Evolutionary conservation across 2,113 vertebrate genomes (phyloP), one percentile per base, ranked within the genome.

Genomic region (Dryoscopus gambensis): DNA sequence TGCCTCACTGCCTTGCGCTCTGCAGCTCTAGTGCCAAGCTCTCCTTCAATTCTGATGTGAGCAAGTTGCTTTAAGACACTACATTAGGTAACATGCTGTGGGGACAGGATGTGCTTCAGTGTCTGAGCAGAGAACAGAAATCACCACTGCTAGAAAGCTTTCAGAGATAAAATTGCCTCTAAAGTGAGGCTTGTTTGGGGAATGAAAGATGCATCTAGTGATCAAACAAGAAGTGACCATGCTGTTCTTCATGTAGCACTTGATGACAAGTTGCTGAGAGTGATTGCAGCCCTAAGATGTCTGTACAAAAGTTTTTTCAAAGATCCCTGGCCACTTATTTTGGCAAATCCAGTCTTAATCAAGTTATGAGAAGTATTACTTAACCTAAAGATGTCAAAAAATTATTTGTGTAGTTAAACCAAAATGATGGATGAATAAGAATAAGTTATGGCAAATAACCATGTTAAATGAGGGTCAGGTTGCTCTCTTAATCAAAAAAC

Each of bases 401-500:
- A 67, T 87, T 87, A 53, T 84, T 87, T 96, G 68, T 96, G 90
- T 96, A 97, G 97, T 97, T 97, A 95, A 91, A 94, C 80, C 88
- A 91, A 97, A 97, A 93, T 91, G 94, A 97, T 95, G 87, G 96
- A 97, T 95, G 68, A 97, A 95, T 91, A 94, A 91, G 70, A 97
- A 96, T 92, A 94, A 89, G 78, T 97, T 96, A 93, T 91, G 93
- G 96, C 95, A 96, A 97, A 96, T 96, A 96, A 82, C 77, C 62
- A 92, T 91, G 90, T 89, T 96, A 97, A 98, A 97, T 92, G 94
- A 96, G 95, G 97, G 97, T 97, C 97, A 98, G 97, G 95, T 97
- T 98, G 97, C 97, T 98, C 97, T 97, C 97, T 97, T 97, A 97
- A 98, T 98, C 97, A 98, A 98, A 96, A 90, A 84, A 82, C 96